These are phyloP conservation scores for Trogon surrucura DNA, from an alignment of 2,113 vertebrate genomes.

Conservation along the genomic window DNA sequence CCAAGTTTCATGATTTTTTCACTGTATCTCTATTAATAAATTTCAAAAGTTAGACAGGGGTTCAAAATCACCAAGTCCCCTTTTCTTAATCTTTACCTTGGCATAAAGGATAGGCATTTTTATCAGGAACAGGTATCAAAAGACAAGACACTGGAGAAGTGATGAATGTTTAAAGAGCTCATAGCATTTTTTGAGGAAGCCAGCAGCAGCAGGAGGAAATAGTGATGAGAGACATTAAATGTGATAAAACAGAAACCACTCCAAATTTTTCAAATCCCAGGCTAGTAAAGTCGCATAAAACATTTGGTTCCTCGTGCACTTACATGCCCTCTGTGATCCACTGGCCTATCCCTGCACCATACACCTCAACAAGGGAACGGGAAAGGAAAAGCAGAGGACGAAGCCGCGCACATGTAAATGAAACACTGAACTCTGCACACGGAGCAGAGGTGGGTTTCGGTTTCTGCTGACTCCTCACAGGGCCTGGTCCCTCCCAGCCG, in stretches of 20 bases:
- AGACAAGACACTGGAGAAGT: not conserved
- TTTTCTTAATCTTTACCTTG: not conserved
- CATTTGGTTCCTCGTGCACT: accelerated
- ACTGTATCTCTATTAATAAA: not conserved
- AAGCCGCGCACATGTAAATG: not conserved
- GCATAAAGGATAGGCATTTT: not conserved
- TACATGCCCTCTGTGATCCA: not conserved
- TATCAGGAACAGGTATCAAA: conserved; percentile 6
- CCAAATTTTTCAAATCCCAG: not conserved
- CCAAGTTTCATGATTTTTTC: not conserved
- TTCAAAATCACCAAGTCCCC: not conserved
- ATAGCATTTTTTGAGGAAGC: not conserved
- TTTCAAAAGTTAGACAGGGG: not conserved
- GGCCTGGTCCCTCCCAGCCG: not conserved
- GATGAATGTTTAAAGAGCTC: not conserved
- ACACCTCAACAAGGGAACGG: not conserved
- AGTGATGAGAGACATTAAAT: not conserved
- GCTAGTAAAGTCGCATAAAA: not conserved
- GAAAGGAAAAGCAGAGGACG: not conserved
- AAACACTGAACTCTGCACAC: not conserved
- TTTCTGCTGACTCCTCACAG: not conserved
- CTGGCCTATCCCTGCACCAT: not conserved
- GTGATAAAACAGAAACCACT: not conserved
- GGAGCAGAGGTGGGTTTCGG: not conserved
- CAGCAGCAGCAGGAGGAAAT: not conserved